A percentile compares a stretch with the other conserved stretches of the same genome.
Evolutionary conservation across 2,888 invertebrate genomes (phyloP).

Genomic region (Carabus problematicus): DNA sequence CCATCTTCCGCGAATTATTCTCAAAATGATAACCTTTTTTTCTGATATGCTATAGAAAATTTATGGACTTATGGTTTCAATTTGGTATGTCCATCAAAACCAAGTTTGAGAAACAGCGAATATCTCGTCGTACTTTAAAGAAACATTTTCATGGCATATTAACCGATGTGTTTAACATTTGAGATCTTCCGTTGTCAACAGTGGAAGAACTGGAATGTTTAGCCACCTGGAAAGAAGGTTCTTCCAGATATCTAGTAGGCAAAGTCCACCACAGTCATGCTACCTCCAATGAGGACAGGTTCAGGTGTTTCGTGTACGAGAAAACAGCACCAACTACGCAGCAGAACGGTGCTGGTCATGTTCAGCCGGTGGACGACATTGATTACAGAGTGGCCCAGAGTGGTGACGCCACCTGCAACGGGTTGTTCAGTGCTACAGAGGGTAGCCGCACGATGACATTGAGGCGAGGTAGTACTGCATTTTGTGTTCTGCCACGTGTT

Average conservation of each 20-base stretch:
- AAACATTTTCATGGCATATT: no score
- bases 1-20: no score
- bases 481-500: background rate
- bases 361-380: conserved; percentile 61
- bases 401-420: conserved; percentile 93
- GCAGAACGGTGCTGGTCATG: conserved; percentile 6
- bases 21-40: no score
- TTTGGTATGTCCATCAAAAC: no score
- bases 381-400: conserved; percentile 89
- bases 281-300: conserved; percentile 90
- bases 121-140: no score
- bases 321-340: conserved; percentile 66
- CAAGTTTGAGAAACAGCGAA: no score
- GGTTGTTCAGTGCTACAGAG: conserved; percentile 88
- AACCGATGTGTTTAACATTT: no score
- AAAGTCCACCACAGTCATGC: conserved; percentile 89
- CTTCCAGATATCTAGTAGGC: conserved; percentile 88
- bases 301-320: conserved; percentile 95
- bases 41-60: no score
- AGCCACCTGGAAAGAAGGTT: conserved; percentile 94
- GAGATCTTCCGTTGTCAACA: no score
- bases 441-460: conserved; percentile 85
- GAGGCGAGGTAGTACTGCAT: conserved; percentile 76
- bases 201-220: conserved; percentile 91
- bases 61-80: no score